Evolutionary conservation across 2,113 vertebrate species (phyloP), one percentile per base, ranked within the genome.

Genomic region (Vicugna pacos): DNA sequence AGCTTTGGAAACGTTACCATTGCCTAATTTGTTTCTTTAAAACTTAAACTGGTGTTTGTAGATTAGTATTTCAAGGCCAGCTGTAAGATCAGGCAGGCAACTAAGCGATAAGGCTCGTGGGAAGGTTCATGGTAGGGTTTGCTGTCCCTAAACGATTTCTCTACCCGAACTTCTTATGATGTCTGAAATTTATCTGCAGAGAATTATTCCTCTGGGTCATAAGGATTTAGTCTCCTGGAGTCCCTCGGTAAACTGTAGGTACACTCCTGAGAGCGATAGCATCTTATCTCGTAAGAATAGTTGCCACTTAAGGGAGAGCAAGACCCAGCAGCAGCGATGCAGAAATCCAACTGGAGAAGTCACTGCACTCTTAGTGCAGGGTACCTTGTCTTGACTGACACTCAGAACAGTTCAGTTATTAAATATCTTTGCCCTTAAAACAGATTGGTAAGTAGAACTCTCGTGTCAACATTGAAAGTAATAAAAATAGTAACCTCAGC

Each of bases 231-330:
- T 79, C 58, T 73, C 76, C 70, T 19, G 6, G 58, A 90, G 35
- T 85, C 60, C 64, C 84, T 87, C 15, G 60, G 85, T 67, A 73
- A 91, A 84, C 85, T 32, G 79, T 24, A 30, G 38, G 46, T 79
- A 35, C 7, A 42, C 48, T 73, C 28, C 64, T 19, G n/a, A 72
- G 69, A 93, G 90, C 0, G 8, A 65, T 64, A 70, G 22, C 67
- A 52, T 96, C 76, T 91, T 81, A 81, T 69, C 90, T 83, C 32
- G 32, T 42, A 92, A 54, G 72, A 92, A 35, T 54, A 92, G 94
- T 84, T 95, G 65, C 50, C 56, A 9, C 62, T 84, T 90, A 88
- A 10, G 35, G 0, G 12, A 58, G 52, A 70, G 50, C 70, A 54
- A 46, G 46, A 52, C 32, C 67, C 11, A 32, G 35, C 9, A 73